Percentiles rank a stretch among this genome's conserved stretches.
These are phyloP conservation scores for Tetropium fuscum DNA, from an alignment of 2,888 invertebrate species.

Conservation along the genomic window DNA sequence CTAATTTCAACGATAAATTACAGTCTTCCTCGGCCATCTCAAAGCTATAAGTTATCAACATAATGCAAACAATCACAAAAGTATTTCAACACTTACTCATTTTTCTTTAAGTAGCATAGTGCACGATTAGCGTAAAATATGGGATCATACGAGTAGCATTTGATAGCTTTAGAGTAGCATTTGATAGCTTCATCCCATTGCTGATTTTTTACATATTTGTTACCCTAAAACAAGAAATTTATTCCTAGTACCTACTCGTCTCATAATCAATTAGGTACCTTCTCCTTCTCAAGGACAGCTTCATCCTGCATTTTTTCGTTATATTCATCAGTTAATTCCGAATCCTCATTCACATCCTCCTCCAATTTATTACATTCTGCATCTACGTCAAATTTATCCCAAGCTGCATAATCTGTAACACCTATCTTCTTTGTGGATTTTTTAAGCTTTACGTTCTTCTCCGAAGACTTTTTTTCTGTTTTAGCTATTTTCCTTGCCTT, in stretches of 20 bases:
- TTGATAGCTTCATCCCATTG: constrained; percentile 89
- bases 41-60: constrained; percentile 68
- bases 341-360: constrained; percentile 67
- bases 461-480: constrained; percentile 20
- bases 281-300: constrained; percentile 78
- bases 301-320: constrained; percentile 71
- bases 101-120: constrained; percentile 84
- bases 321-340: constrained; percentile 67
- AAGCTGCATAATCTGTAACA: constrained; percentile 74
- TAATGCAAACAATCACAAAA: constrained; percentile 5
- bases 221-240: constrained; percentile 73
- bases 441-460: constrained; percentile 26
- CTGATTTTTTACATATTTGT: constrained; percentile 79
- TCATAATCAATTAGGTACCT: constrained; percentile 64
- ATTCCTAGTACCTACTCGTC: not conserved
- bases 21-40: constrained; percentile 85
- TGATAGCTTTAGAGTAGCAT: constrained; percentile 90
- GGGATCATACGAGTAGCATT: constrained; percentile 81
- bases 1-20: constrained; percentile 80
- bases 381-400: constrained; percentile 85
- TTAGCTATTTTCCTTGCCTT: constrained; percentile 27
- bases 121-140: constrained; percentile 90
- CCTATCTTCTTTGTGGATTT: constrained; percentile 34
- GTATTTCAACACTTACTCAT: constrained; percentile 72
- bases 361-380: constrained; percentile 76